Percentiles rank a stretch among this genome's conserved stretches.
Conservation (phyloP, 1,140 invertebrate species). For the Penaeus japonicus region DNA sequence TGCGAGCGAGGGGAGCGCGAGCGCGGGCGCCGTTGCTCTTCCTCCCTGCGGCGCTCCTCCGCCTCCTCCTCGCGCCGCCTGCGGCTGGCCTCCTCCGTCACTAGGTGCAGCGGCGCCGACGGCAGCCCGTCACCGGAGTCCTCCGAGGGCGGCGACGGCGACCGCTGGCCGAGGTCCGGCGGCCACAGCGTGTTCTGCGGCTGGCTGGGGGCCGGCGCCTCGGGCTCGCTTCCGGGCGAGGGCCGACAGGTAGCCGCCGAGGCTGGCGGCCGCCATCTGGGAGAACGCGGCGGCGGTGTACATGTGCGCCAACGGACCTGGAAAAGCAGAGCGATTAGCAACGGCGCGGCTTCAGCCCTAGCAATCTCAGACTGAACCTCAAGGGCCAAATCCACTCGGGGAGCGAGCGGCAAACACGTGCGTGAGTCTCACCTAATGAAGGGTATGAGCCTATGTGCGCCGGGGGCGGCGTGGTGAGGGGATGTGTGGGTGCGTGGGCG, state of each 20-base stretch:
- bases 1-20: constrained; percentile 38
- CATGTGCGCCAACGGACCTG: constrained; percentile 54
- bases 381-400: background rate
- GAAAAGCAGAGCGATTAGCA: background rate
- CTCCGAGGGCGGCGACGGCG: constrained; percentile 54
- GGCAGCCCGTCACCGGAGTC: constrained; percentile 35
- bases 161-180: constrained; percentile 32
- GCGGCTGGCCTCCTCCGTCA: constrained; percentile 56
- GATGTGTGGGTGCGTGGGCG: constrained; percentile 39
- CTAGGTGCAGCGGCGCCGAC: constrained; percentile 53
- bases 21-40: constrained; percentile 30
- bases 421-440: constrained; percentile 30
- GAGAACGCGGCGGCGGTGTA: constrained; percentile 46
- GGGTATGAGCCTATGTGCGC: constrained; percentile 55
- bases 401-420: too few species aligned
- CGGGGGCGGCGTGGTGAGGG: constrained; percentile 54
- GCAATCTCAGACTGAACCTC: too few species aligned
- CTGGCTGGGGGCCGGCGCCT: constrained; percentile 20
- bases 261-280: constrained; percentile 49
- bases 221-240: constrained; percentile 25
- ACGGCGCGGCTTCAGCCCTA: too few species aligned
- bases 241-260: constrained; percentile 45
- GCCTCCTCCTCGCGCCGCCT: constrained; percentile 54
- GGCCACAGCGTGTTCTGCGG: constrained; percentile 19
- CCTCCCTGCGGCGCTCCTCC: constrained; percentile 54